Conservation (phyloP, 2,888 invertebrate species). For the Gonocerus acuteangulatus region DNA sequence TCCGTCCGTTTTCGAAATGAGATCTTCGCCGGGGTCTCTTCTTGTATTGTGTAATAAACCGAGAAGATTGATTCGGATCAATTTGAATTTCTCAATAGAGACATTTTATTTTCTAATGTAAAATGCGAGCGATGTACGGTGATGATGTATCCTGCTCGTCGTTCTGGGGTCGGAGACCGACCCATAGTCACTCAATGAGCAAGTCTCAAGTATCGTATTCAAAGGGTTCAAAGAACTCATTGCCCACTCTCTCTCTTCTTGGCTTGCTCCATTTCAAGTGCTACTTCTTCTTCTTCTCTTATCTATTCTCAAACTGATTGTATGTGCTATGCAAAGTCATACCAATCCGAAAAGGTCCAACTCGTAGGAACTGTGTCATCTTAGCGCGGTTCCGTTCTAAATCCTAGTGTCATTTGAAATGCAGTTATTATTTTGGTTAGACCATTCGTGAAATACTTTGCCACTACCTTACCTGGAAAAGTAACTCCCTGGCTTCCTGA, state of each 20-base stretch:
- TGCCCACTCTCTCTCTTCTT: background rate
- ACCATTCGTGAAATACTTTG: too few species aligned
- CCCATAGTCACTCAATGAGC: constrained; percentile 8
- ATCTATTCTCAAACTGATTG: too few species aligned
- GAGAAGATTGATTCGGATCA: background rate
- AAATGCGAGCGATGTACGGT: constrained; percentile 5
- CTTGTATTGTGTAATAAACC: background rate
- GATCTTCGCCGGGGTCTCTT: too few species aligned
- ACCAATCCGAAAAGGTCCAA: too few species aligned
- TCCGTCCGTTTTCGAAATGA: constrained; percentile 6
- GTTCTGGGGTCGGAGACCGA: constrained; percentile 8
- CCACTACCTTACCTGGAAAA: too few species aligned
- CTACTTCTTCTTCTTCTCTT: background rate
- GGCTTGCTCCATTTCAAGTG: background rate
- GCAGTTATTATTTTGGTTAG: too few species aligned
- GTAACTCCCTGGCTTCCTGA: too few species aligned
- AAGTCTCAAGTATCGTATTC: constrained; percentile 1
- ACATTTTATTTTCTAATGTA: constrained; percentile 18
- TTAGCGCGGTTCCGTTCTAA: too few species aligned
- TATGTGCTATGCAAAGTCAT: too few species aligned
- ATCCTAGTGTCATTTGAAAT: too few species aligned
- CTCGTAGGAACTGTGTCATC: too few species aligned
- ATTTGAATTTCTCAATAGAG: constrained; percentile 20
- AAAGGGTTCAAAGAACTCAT: background rate
- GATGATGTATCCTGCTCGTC: background rate